Conservation (phyloP, 2,113 vertebrate genomes). For the Platichthys flesus region DNA sequence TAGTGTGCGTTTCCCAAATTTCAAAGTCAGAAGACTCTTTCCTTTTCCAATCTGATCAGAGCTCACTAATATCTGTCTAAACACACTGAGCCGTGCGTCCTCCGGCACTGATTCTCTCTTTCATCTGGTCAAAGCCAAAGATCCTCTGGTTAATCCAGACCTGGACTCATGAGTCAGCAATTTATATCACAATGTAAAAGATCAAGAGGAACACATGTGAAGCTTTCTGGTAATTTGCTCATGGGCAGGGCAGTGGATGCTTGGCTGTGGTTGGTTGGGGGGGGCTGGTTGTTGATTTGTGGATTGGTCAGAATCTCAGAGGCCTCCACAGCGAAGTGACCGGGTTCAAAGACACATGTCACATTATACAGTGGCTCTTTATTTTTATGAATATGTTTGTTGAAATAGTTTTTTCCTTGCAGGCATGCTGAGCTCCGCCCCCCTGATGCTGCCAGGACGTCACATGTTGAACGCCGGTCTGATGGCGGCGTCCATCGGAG, state of each 20-base stretch:
- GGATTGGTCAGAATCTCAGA: conserved; percentile 28
- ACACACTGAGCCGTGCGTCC: conserved; percentile 15
- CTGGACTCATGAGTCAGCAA: conserved; percentile 12
- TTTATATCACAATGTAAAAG: conserved; percentile 21
- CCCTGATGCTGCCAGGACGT: conserved; percentile 82
- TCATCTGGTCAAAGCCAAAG: conserved; percentile 56
- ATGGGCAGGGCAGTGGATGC: conserved; percentile 9
- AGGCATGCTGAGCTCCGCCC: conserved; percentile 82
- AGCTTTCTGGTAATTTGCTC: conserved; percentile 38
- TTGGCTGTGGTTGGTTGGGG: conserved; percentile 20
- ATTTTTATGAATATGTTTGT: background rate
- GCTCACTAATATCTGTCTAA: conserved; percentile 26
- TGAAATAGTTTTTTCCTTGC: conserved; percentile 11
- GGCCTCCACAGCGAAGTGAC: conserved; percentile 16
- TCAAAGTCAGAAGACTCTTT: background rate
- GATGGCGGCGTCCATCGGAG: conserved; percentile 81
- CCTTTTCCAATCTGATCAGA: conserved; percentile 22
- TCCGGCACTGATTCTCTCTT: conserved; percentile 54
- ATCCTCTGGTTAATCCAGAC: conserved; percentile 58
- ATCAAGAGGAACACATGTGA: conserved; percentile 54
- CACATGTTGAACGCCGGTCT: conserved; percentile 83
- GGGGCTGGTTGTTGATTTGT: conserved; percentile 43
- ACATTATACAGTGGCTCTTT: background rate
- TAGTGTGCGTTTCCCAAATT: background rate
- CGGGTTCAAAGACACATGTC: conserved; percentile 18